These are phyloP conservation scores for Tympanoctomys barrerae DNA, from an alignment of 2,797 vertebrate genomes.

Conservation along the genomic window DNA sequence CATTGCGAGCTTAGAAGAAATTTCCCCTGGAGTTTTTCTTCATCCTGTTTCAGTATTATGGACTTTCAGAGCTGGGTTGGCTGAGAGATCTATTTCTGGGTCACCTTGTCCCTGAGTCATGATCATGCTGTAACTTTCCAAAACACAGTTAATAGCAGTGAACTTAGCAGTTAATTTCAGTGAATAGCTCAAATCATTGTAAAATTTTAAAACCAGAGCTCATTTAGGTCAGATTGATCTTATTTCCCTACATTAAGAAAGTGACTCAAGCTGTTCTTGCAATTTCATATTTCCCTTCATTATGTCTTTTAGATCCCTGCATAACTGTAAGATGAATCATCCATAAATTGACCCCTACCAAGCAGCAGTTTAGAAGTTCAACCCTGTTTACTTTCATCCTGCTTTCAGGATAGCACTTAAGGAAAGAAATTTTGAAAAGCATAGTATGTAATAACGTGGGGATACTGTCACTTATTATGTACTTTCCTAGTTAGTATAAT, in stretches of 20 bases:
- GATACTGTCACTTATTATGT: background rate
- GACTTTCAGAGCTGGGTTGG: conserved; percentile 30
- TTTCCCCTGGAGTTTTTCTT: conserved; percentile 72
- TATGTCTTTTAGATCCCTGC: conserved; percentile 21
- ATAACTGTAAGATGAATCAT: conserved; percentile 49
- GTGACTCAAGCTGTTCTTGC: conserved; percentile 26
- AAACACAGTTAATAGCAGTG: conserved; percentile 59
- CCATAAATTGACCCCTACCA: background rate
- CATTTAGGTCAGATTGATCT: conserved; percentile 61
- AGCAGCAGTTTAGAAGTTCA: conserved; percentile 39
- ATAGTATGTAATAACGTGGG: background rate
- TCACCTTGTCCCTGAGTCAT: conserved; percentile 75
- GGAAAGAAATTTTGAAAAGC: background rate
- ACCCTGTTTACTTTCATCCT: conserved; percentile 52
- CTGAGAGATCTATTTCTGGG: conserved; percentile 60
- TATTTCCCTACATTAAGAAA: conserved; percentile 65
- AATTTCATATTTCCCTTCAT: conserved; percentile 65
- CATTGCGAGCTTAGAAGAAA: conserved; percentile 54
- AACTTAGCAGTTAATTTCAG: conserved; percentile 66
- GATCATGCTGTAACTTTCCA: conserved; percentile 63
- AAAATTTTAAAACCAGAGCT: conserved; percentile 54
- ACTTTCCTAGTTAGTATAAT: conserved; percentile 4
- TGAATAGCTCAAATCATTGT: conserved; percentile 60
- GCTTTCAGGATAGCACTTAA: conserved; percentile 46
- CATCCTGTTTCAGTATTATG: conserved; percentile 61